Evolutionary conservation across 1,140 invertebrate species (phyloP).

Genomic region (Acromyrmex echinatior): DNA sequence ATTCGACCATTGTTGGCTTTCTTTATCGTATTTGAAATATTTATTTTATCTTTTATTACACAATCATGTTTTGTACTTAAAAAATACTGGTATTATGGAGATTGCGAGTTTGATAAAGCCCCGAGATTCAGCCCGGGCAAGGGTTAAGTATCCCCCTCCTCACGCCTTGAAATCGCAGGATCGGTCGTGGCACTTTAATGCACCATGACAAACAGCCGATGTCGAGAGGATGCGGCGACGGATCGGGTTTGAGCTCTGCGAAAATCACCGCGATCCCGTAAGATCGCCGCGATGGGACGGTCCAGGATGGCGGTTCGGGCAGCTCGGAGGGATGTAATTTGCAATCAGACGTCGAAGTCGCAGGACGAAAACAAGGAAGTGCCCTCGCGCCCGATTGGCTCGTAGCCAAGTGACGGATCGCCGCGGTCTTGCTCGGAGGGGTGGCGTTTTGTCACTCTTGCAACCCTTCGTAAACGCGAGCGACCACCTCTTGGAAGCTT

Average conservation of each 20-base stretch:
- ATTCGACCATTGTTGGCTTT: too few species aligned
- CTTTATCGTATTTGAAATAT: not conserved
- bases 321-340: slow-evolving; percentile 67
- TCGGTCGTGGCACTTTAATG: slow-evolving; percentile 52
- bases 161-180: slow-evolving; percentile 32
- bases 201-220: slow-evolving; percentile 50
- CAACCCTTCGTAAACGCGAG: slow-evolving; percentile 16
- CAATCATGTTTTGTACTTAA: not conserved
- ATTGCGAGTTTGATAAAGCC: not conserved
- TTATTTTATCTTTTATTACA: not conserved
- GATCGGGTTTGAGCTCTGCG: slow-evolving; percentile 43
- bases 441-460: slow-evolving; percentile 71
- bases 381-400: slow-evolving; percentile 66
- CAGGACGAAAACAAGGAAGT: slow-evolving; percentile 63
- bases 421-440: slow-evolving; percentile 50
- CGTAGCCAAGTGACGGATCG: slow-evolving; percentile 70
- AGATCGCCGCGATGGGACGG: slow-evolving; percentile 31
- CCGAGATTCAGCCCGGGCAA: not conserved
- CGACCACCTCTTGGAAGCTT: slow-evolving; percentile 27
- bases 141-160: not conserved
- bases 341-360: slow-evolving; percentile 71
- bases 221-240: slow-evolving; percentile 13
- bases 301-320: not conserved
- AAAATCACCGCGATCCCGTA: slow-evolving; percentile 53
- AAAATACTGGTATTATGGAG: not conserved